Evolutionary conservation across 2,113 vertebrate genomes (phyloP).

Genomic region (Microtus pennsylvanicus): DNA sequence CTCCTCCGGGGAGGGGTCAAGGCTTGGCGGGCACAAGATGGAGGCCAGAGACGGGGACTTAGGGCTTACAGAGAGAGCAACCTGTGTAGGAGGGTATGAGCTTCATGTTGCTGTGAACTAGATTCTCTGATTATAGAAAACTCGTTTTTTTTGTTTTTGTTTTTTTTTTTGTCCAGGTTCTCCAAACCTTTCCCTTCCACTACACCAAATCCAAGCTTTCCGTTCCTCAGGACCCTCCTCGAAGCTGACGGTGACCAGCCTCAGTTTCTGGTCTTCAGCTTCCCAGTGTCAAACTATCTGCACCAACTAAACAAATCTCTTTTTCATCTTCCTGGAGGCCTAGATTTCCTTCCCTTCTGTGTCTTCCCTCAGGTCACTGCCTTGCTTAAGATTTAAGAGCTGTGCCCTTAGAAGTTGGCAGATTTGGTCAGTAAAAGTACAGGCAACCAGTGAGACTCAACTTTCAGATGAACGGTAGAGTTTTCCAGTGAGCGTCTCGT

Average conservation of each 20-base stretch:
- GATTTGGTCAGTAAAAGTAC: slow-evolving; percentile 33
- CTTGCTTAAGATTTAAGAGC: slow-evolving; percentile 35
- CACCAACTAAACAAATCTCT: neutral
- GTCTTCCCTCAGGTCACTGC: neutral
- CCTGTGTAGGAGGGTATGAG: neutral
- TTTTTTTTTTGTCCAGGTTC: slow-evolving; percentile 18
- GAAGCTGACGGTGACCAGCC: neutral
- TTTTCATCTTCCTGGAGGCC: neutral
- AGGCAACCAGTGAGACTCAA: slow-evolving; percentile 19
- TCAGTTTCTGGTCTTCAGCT: neutral
- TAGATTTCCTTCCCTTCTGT: neutral
- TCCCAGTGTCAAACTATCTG: neutral
- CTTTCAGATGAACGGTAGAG: slow-evolving; percentile 38
- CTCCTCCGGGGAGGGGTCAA: no score
- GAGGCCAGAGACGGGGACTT: no score
- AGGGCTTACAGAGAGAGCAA: neutral
- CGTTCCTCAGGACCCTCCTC: neutral
- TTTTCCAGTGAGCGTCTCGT: neutral
- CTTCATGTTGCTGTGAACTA: neutral
- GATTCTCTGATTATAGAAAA: neutral
- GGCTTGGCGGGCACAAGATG: no score
- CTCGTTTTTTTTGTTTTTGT: no score
- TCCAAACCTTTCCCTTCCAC: neutral
- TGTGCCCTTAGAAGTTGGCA: slow-evolving; percentile 15
- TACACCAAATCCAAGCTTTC: slow-evolving; percentile 7